Evolutionary conservation across 2,797 vertebrate genomes (phyloP), one percentile per base, ranked within the genome.

Genomic region (Graptemys geographica): DNA sequence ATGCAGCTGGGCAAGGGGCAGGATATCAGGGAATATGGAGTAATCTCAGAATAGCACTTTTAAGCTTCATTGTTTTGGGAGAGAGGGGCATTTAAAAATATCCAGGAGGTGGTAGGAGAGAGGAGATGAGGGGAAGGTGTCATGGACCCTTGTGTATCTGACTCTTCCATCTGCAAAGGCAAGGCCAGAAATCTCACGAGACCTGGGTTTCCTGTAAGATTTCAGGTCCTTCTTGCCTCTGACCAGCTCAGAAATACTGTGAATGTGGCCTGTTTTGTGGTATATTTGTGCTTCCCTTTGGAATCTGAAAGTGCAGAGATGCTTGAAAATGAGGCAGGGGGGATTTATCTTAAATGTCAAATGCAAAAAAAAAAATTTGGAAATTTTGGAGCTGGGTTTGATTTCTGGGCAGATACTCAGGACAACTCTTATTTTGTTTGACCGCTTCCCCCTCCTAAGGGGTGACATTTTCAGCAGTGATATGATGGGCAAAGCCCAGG

Each of bases 381-480:
- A 72, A 72, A 72, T 72, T 41, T 72, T 72, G 44, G 74, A 31
- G 0, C 84, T 95, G 90, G 89, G 79, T 96, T 97, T 97, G 95
- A 81, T 81, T 94, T 95, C 84, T 93, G 90, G 92, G 92, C 97
- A 97, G 92, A 96, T 89, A 81, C 95, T 96, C 76, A 86, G 96
- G 90, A 96, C 95, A 92, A 89, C 72, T 96, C 95, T 93, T 96
- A 92, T 95, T 97, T 97, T 96, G 90, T 95, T 88, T 96, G 93
- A 96, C 96, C 95, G 85, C 96, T 97, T 97, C 94, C 97, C 88
- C 31, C 92, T 89, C 91, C 95, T 94, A 91, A 95, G 93, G 94
- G 49, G 0, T 33, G 53, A 21, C 96, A 95, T 95, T 97, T 97
- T 96, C 94, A 88, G 92, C 21, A 96, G 86, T 91, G 93, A 97